phyloP scores from a whole-genome alignment of 2,113 vertebrate species.

The Conger conger region DNA sequence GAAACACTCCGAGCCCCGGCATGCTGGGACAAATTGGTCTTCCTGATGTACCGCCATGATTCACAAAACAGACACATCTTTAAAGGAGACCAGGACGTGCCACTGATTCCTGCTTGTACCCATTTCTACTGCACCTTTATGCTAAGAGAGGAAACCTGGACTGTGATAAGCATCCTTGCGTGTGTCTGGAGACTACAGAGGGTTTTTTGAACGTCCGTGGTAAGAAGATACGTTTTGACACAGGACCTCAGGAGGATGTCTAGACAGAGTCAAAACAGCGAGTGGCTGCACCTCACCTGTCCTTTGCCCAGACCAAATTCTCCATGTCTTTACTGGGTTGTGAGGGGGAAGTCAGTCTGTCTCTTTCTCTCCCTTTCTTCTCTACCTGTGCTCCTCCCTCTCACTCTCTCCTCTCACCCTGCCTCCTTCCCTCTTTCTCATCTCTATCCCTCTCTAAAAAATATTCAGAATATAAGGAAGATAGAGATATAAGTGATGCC shows the following conservation, averaged over 20 bases:
- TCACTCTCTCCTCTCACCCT: constrained; percentile 18
- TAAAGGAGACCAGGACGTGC: not conserved
- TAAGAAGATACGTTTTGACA: not conserved
- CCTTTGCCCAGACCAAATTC: not conserved
- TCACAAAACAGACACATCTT: not conserved
- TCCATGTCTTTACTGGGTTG: constrained; percentile 10
- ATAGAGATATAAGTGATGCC: not conserved
- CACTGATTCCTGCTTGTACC: not conserved
- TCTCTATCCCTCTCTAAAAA: not conserved
- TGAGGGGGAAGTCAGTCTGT: not conserved
- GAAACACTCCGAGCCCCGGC: not conserved
- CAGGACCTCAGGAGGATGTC: not conserved
- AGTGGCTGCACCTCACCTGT: too few relatives aligned
- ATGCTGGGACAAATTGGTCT: not conserved
- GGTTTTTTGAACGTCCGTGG: not conserved
- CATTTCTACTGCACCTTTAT: not conserved
- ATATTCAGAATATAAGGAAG: not conserved
- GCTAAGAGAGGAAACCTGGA: not conserved
- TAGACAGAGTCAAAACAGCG: too few relatives aligned
- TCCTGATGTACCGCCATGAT: not conserved
- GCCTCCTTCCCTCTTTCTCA: too few relatives aligned
- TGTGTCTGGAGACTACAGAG: not conserved
- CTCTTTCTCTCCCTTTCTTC: too few relatives aligned
- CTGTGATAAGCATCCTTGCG: not conserved
- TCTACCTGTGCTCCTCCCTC: not conserved